Evolutionary conservation across 2,888 invertebrate genomes (phyloP).

Genomic region (Papilio elwesi): DNA sequence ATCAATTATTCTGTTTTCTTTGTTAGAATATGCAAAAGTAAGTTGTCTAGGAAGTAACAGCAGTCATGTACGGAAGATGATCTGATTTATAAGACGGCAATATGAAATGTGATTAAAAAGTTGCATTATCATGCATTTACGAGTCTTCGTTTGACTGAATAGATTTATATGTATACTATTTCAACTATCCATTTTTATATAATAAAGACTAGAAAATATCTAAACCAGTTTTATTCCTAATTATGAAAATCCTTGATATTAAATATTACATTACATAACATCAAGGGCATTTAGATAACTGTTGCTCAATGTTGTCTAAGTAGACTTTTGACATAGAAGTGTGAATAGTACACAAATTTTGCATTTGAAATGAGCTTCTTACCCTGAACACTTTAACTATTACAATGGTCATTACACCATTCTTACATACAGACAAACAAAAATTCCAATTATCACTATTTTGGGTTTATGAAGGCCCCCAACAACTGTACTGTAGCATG

Average conservation of each 20-base stretch:
- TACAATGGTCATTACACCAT: too few relatives aligned
- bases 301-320: not conserved
- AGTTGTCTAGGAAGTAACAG: constrained; percentile 46
- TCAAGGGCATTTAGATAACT: not conserved
- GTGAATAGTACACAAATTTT: too few relatives aligned
- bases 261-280: not conserved
- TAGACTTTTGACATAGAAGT: not conserved
- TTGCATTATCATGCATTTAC: constrained; percentile 69
- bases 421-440: too few relatives aligned
- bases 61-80: constrained; percentile 53
- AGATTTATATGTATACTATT: constrained; percentile 72
- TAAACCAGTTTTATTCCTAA: constrained; percentile 41
- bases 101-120: constrained; percentile 49
- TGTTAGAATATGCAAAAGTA: constrained; percentile 52
- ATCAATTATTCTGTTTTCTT: constrained; percentile 59
- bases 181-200: constrained; percentile 72
- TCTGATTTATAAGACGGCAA: constrained; percentile 56
- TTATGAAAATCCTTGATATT: constrained; percentile 3
- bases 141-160: constrained; percentile 75
- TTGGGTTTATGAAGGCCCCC: too few relatives aligned
- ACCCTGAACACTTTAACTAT: too few relatives aligned
- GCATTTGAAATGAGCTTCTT: too few relatives aligned
- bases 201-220: constrained; percentile 72
- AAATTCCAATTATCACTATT: too few relatives aligned
- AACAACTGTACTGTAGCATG: too few relatives aligned